Conservation (phyloP, 1,140 invertebrate genomes). For the Amphibalanus amphitrite region DNA sequence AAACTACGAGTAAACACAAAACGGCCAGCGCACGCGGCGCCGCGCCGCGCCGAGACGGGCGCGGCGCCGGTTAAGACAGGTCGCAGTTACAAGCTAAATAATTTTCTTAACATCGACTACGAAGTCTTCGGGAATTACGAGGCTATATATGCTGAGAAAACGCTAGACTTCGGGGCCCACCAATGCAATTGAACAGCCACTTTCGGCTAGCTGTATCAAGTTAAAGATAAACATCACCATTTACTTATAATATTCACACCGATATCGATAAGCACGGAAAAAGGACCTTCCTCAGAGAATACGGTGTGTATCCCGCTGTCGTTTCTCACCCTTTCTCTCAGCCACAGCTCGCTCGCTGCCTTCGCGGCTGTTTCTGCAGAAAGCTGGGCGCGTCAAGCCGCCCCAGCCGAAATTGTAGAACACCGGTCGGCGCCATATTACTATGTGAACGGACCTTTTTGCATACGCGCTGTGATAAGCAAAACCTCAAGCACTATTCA, state of each 20-base stretch:
- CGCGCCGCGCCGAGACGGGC: too few species aligned
- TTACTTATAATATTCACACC: background rate
- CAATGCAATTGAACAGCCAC: background rate
- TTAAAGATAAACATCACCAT: conserved; percentile 1
- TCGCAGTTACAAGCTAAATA: background rate
- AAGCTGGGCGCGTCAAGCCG: background rate
- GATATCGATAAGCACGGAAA: background rate
- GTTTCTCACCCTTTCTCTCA: background rate
- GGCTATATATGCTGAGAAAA: background rate
- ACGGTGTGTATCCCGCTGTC: background rate
- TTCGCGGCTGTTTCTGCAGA: background rate
- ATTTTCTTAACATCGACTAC: background rate
- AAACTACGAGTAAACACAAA: background rate
- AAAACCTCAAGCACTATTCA: background rate
- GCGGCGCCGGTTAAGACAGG: background rate
- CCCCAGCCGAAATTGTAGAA: background rate
- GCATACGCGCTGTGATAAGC: background rate
- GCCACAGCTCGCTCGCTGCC: too few species aligned
- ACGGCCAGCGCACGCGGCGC: background rate
- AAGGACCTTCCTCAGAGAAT: background rate
- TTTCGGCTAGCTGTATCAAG: background rate
- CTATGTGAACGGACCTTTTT: background rate
- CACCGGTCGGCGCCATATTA: background rate
- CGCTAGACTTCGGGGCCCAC: background rate
- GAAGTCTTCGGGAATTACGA: background rate